Evolutionary conservation across 2,113 vertebrate species (phyloP).

Genomic region (Casuarius casuarius): DNA sequence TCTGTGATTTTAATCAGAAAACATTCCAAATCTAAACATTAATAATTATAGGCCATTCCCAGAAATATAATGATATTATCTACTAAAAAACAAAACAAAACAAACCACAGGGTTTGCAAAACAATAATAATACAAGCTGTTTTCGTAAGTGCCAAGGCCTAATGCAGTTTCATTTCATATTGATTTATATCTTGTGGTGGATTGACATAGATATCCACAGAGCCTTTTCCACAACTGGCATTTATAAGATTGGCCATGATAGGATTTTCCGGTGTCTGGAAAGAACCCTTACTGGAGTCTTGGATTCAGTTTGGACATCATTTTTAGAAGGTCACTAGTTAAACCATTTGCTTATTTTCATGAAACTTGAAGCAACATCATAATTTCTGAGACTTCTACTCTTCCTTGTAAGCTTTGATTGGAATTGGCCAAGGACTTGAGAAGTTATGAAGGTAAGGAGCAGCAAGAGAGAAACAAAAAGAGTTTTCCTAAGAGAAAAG

Average conservation of each 20-base stretch:
- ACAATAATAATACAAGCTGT: background rate
- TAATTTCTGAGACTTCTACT: background rate
- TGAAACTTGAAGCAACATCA: background rate
- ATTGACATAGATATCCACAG: background rate
- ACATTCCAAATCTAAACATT: background rate
- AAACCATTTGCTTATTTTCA: background rate
- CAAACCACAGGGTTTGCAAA: background rate
- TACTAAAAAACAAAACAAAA: fast-evolving
- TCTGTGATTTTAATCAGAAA: background rate
- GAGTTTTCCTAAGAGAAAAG: background rate
- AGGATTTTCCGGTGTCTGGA: background rate
- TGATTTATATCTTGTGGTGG: background rate
- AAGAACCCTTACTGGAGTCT: background rate
- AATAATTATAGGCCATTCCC: background rate
- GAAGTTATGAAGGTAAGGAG: background rate
- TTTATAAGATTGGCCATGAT: background rate
- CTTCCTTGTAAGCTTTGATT: background rate
- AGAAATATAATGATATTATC: background rate
- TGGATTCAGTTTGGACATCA: background rate
- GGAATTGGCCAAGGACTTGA: background rate
- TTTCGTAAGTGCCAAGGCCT: background rate
- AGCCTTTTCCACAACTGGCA: background rate
- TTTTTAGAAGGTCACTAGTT: background rate
- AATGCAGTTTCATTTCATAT: background rate
- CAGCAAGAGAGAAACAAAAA: background rate